Conservation (phyloP, 2,113 vertebrate genomes). For the Chrysemys picta region DNA sequence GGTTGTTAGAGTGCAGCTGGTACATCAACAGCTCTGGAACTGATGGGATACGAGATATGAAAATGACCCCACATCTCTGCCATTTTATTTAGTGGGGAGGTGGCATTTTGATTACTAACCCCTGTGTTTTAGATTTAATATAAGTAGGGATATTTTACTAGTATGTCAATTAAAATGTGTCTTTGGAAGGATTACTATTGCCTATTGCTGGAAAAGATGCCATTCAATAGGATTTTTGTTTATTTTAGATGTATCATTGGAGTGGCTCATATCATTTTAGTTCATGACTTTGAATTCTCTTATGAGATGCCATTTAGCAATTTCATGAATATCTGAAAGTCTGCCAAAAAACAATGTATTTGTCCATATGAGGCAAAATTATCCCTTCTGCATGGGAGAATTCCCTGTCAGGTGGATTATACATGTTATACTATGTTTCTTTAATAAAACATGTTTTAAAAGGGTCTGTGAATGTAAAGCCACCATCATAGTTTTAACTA, state of each 20-base stretch:
- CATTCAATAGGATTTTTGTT: neutral
- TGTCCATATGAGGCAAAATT: neutral
- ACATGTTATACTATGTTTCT: accelerated
- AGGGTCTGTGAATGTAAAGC: neutral
- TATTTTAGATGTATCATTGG: neutral
- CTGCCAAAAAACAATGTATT: neutral
- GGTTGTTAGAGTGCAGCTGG: neutral
- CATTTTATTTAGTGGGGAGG: neutral
- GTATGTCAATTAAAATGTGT: neutral
- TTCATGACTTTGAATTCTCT: neutral
- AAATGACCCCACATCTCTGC: neutral
- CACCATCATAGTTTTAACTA: neutral
- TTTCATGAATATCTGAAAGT: neutral
- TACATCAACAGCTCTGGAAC: neutral
- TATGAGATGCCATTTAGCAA: neutral
- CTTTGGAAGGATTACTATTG: neutral
- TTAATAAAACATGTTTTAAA: neutral
- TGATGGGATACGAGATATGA: neutral
- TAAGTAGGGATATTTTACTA: neutral
- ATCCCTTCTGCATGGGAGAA: neutral
- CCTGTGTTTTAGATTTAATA: neutral
- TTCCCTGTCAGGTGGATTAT: neutral
- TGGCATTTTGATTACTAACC: neutral
- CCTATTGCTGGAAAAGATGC: neutral
- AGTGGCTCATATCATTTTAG: neutral